A percentile compares a stretch with the other conserved stretches of the same genome.
These are phyloP conservation scores for Lithobates pipiens DNA, from an alignment of 2,797 vertebrate species.

Conservation along the genomic window DNA sequence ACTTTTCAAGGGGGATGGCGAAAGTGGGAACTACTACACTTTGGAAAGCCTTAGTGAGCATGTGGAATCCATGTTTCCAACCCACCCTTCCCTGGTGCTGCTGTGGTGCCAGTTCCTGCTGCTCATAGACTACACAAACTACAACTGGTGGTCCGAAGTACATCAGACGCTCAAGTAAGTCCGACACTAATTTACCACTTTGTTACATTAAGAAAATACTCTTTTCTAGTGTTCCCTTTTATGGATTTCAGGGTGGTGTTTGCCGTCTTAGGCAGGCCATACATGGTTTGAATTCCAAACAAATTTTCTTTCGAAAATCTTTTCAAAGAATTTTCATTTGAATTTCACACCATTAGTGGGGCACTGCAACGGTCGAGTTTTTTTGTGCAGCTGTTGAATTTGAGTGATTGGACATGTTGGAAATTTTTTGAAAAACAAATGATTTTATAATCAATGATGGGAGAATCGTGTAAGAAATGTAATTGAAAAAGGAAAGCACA, in stretches of 20 bases:
- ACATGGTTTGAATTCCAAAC: too few relatives aligned
- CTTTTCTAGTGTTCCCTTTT: neutral
- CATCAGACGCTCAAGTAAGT: conserved; percentile 93
- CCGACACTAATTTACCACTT: neutral
- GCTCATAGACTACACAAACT: conserved; percentile 95
- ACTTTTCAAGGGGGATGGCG: conserved; percentile 85
- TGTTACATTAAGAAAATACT: neutral
- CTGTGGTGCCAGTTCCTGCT: conserved; percentile 98
- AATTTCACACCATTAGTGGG: too few relatives aligned
- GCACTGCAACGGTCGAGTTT: too few relatives aligned
- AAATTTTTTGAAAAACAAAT: too few relatives aligned
- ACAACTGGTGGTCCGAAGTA: conserved; percentile 96
- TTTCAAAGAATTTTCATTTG: too few relatives aligned
- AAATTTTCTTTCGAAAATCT: too few relatives aligned
- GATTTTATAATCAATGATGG: too few relatives aligned
- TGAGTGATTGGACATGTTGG: too few relatives aligned
- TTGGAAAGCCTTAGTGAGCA: conserved; percentile 86
- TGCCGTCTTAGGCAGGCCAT: neutral
- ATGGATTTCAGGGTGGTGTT: neutral
- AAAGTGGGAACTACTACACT: conserved; percentile 82
- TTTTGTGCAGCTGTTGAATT: too few relatives aligned
- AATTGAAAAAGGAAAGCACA: too few relatives aligned
- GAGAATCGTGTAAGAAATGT: too few relatives aligned
- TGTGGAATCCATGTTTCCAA: conserved; percentile 90
- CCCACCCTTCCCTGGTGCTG: conserved; percentile 93